Percentiles rank a stretch among this genome's conserved stretches.
Conservation (phyloP, 2,797 vertebrate species). For the Denticeps clupeoides region DNA sequence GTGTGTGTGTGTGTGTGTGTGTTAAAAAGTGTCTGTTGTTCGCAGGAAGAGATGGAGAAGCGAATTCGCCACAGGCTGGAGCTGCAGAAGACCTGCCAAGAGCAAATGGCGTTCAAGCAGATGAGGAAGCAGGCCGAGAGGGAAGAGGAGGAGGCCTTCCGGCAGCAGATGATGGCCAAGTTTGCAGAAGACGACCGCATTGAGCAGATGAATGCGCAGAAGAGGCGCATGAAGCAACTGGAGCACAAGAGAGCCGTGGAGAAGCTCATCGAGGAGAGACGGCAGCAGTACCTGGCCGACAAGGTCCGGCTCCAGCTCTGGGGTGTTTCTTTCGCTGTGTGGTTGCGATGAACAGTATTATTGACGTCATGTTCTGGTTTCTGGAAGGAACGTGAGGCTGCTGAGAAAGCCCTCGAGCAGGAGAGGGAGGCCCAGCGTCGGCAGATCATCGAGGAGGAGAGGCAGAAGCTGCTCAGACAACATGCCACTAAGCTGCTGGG, state of each 20-base stretch:
- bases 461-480: constrained; percentile 72
- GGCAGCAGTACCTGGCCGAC: constrained; percentile 59
- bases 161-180: constrained; percentile 67
- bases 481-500: constrained; percentile 78
- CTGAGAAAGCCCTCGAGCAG: constrained; percentile 63
- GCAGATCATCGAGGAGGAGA: constrained; percentile 82
- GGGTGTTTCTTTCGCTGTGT: background rate
- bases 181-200: constrained; percentile 80
- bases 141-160: constrained; percentile 74
- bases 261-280: constrained; percentile 69
- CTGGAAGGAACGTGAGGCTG: constrained; percentile 70
- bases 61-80: constrained; percentile 69
- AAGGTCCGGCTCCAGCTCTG: constrained; percentile 50
- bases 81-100: constrained; percentile 62
- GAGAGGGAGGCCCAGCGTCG: constrained; percentile 55
- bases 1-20: background rate
- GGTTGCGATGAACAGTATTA: constrained; percentile 52
- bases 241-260: constrained; percentile 77
- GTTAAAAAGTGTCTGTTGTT: constrained; percentile 1
- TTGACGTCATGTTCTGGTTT: too few relatives aligned
- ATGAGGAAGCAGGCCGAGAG: constrained; percentile 53
- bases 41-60: constrained; percentile 76
- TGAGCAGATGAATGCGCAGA: constrained; percentile 83
- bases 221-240: constrained; percentile 75
- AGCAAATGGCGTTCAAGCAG: constrained; percentile 75